Evolutionary conservation across 2,888 invertebrate genomes (phyloP).

Genomic region (Melitaea athalia): DNA sequence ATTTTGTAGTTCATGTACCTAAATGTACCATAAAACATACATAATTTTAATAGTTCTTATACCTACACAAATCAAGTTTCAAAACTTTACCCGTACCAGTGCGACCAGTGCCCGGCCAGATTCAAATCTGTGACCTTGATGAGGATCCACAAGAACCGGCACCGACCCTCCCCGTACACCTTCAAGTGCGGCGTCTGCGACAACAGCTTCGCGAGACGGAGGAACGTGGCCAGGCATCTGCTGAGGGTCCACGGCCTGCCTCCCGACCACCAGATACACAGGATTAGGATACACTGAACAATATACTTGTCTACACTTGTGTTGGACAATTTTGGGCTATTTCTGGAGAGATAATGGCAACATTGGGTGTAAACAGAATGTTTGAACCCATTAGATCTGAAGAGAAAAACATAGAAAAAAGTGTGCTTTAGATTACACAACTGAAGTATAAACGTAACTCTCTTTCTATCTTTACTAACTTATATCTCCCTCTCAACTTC

Average conservation of each 20-base stretch:
- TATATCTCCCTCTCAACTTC: no score
- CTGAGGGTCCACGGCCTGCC: conserved; percentile 58
- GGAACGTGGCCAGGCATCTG: conserved; percentile 66
- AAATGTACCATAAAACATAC: no score
- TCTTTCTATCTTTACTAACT: no score
- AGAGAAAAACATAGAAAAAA: no score
- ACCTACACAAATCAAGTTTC: not conserved
- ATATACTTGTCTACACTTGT: not conserved
- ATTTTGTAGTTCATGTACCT: no score
- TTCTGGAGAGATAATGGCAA: not conserved
- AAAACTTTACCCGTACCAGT: conserved; percentile 49
- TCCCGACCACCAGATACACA: conserved; percentile 54
- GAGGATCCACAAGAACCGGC: conserved; percentile 65
- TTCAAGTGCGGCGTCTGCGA: conserved; percentile 57
- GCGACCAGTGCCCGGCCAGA: conserved; percentile 62
- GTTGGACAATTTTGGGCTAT: not conserved
- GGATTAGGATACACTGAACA: conserved; percentile 47
- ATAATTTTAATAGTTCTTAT: no score
- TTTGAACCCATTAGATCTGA: no score
- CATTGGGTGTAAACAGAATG: not conserved
- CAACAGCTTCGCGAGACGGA: conserved; percentile 61
- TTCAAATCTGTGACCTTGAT: conserved; percentile 70
- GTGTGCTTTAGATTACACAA: no score
- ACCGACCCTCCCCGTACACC: conserved; percentile 59
- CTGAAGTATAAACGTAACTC: no score